Evolutionary conservation across 2,113 vertebrate genomes (phyloP), one percentile per base, ranked within the genome.

Genomic region (Reinhardtius hippoglossoides): DNA sequence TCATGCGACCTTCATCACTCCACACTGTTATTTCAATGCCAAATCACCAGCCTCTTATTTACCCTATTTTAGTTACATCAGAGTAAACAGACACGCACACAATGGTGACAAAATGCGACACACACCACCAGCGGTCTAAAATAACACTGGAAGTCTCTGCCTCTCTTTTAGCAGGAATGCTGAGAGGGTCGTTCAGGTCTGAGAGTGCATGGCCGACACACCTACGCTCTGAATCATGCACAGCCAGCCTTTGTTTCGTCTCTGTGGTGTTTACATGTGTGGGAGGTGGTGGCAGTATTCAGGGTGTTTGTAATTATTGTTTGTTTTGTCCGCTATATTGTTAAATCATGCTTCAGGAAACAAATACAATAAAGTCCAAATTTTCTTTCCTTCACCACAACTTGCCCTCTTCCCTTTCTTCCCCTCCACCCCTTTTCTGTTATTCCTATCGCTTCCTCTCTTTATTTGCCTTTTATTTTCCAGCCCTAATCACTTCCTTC

Each of bases 161-260:
- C 58, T 70, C 58, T 70, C 46, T 78, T 68, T 26, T 10, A 59
- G 26, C 63, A 56, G 83, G 71, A 90, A 78, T 77, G 83, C 74
- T 77, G 81, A 91, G 90, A 69, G 74, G 81, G 50, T 84, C 76
- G 69, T 81, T 81, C 59, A 81, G 67, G 64, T 63, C 16, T 10
- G 61, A 68, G 82, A 40, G 10, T 42, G 67, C 24, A 24, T 58
- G 77, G 77, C 73, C 8, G 24, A 68, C 76, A 67, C 70, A 58
- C 81, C 86, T 42, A 42, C 88, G 57, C 82, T 44, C 50, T 12
- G 42, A 57, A 50, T 24, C 78, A 63, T 15, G 8, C 75, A 66
- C 64, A 4, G 81, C 57, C 8, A 15, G 24, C 37, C 42, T 75
- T 65, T 55, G 35, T 66, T 68, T 16, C 23, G 40, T 40, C 56